Evolutionary conservation across 2,888 invertebrate genomes (phyloP), one percentile per base, ranked within the genome.

Genomic region (Aricia artaxerxes): DNA sequence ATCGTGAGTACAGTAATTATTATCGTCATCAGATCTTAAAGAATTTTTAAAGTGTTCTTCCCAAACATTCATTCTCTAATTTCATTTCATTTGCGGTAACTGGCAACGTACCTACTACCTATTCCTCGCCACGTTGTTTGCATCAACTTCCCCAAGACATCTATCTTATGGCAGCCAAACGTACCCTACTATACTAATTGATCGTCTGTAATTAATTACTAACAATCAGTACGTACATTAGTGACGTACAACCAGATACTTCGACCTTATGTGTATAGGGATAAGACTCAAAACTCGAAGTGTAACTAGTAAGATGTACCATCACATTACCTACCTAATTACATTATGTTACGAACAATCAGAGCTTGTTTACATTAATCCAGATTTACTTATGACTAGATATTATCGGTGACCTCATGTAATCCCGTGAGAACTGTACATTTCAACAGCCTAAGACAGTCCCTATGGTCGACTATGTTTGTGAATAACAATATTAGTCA

Each of bases 141-240:
- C 57, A 57, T 57, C 57, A 57, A 57, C 57, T 57, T 57, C 16
- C 16, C 57, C 16, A 4, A 57, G 57, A 57, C 57, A 57, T 16
- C 57, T 57, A 16, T 57, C 57, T 57, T 11, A 1, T 16, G 35
- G 69, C 35, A 69, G 69, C 35, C 35, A 69, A 69, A 35, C 69
- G 69, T 16, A 11, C 31, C 24, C 31, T 11, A 24, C 64, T 64
- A 1, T 38, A 69, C 35, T 69, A 69, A 69, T 38, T 69, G 69
- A 69, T 69, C 35, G 64, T 69, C 9, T 35, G 69, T 69, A 35
- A 69, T 69, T 69, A 69, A 38, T 69, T 69, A 38, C 69, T 38
- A 69, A 69, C 69, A 69, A 69, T 35, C 69, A 69, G 69, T 13
- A 69, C 13, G 35, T 69, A 69, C 35, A 69, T 69, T 69, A 35